A percentile compares a stretch with the other conserved stretches of the same genome.
These are phyloP conservation scores for Meliscaeva auricollis DNA, from an alignment of 2,888 invertebrate species.

Conservation along the genomic window DNA sequence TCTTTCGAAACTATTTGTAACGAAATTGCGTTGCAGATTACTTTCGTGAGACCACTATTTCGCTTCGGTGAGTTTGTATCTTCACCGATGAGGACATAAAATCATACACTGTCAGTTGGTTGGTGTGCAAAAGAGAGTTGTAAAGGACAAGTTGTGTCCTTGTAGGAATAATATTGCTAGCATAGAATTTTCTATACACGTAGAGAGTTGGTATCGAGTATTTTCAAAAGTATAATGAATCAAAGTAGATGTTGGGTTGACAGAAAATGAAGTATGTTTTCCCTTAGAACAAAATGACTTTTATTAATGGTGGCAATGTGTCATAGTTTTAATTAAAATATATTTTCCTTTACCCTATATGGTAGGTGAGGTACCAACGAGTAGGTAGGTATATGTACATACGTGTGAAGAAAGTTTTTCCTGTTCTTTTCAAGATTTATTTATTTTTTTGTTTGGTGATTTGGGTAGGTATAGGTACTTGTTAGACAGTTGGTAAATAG, in stretches of 20 bases:
- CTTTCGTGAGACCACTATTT: slow-evolving; percentile 63
- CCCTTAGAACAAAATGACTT: slow-evolving; percentile 61
- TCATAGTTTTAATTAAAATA: slow-evolving; percentile 66
- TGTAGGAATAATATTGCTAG: background rate
- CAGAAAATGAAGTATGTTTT: slow-evolving; percentile 51
- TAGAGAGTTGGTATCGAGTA: slow-evolving; percentile 25
- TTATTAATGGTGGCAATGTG: slow-evolving; percentile 59
- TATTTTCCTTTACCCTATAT: slow-evolving; percentile 1
- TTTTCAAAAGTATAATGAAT: slow-evolving; percentile 56
- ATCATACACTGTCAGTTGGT: slow-evolving; percentile 57
- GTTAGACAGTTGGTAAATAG: background rate
- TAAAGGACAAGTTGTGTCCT: slow-evolving; percentile 26
- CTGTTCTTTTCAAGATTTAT: too few relatives aligned
- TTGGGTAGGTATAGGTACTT: background rate
- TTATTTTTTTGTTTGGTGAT: background rate
- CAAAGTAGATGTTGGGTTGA: slow-evolving; percentile 64
- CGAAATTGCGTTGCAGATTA: slow-evolving; percentile 68
- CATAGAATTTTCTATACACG: background rate
- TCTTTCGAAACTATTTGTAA: slow-evolving; percentile 68
- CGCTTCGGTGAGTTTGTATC: slow-evolving; percentile 63
- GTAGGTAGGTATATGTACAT: too few relatives aligned
- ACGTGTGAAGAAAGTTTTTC: background rate
- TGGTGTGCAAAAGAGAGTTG: background rate
- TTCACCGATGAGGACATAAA: slow-evolving; percentile 55
- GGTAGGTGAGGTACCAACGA: background rate